Base-by-base conservation (phyloP, 92 coral and sea anemone species). In the Heteractis magnifica region DNA sequence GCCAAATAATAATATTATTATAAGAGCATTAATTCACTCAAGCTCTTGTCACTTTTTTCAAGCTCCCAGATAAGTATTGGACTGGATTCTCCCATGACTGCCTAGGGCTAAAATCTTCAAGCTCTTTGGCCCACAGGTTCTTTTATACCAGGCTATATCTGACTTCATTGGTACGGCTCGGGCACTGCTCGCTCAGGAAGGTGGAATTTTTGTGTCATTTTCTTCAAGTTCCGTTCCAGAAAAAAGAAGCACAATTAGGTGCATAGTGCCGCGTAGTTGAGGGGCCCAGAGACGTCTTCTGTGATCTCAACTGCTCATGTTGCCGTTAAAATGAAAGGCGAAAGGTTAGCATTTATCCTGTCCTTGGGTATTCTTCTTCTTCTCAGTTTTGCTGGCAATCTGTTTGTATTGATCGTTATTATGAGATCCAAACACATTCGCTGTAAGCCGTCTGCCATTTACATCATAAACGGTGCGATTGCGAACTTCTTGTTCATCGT, bases 361-460 rank as follows among this genome's bases (percentile, higher is more conserved):
- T 0, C 20, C 59, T 20, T 79, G 55, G 64, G 74, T 56, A 1
- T 49, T 2, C 19, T 79, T 20, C 10, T 79, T 8, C 8, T 65
- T 41, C 20, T 79, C 12, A 79, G 71, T 34, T 49, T 76, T 18
- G 6, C 20, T 8, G 64, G 62, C 4, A 76, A 76, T 44, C 26
- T 76, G 12, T 76, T 52, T 11, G 58, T 76, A 21, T n/a, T 76
- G 41, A 11, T 52, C 10, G 13, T 76, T 4, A 76, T 76, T 76
- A 19, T 76, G 19, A 52, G 58, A 20, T 76, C 79, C 65, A 76
- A 51, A 52, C 20, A 15, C 4, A 62, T 76, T 76, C 79, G 65
- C 44, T 64, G 65, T 34, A 76, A 76, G 58, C 59, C 79, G 6
- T 50, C 58, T 5, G 18, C 52, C 11, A 76, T 76, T 19, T 76